Evolutionary conservation across 1,140 invertebrate genomes (phyloP), one percentile per base, ranked within the genome.

Genomic region (Oscheius sp.): DNA sequence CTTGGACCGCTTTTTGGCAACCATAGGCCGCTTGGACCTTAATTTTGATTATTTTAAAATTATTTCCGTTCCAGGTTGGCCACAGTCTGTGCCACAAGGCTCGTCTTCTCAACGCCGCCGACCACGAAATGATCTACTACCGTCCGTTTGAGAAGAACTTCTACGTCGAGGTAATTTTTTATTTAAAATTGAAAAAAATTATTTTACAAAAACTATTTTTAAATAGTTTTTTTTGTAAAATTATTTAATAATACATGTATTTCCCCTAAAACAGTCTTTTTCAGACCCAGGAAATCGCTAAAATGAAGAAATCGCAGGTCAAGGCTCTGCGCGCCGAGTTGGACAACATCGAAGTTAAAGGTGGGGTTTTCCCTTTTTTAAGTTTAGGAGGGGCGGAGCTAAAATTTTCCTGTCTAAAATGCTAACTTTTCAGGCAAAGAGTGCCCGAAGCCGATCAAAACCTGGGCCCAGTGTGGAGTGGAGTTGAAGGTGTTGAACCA

Each of bases 391-490:
- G n/a, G n/a, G n/a, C n/a, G n/a, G n/a, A n/a, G n/a, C n/a, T n/a
- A n/a, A n/a, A n/a, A n/a, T n/a, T n/a, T n/a, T n/a, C n/a, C n/a
- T n/a, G n/a, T n/a, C n/a, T 55, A 10, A 55, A 29, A 87, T 90
- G n/a, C 84, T 86, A 82, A 90, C n/a, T n/a, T n/a, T n/a, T n/a
- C n/a, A n/a, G n/a, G 91, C 20, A 90, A 90, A 82, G 91, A 91
- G 18, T 95, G 92, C 82, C 95, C 95, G 0, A 95, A 93, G 82
- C 95, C 95, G 0, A 93, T 98, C 18, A 93, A 90, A 86, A 91
- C 91, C 0, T 99, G 97, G 97, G 94, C 97, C 0, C 97, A 99
- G 79, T 96, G 94, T 85, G 97, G 97, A 35, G 92, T 98, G 0
- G 94, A 92, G 61, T 95, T 94, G 82, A 97, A 97, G 85, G 91